Percentiles rank a stretch among this genome's conserved stretches.
phyloP scores from a whole-genome alignment of 2,797 vertebrate species.

The Anguilla pacifica region DNA sequence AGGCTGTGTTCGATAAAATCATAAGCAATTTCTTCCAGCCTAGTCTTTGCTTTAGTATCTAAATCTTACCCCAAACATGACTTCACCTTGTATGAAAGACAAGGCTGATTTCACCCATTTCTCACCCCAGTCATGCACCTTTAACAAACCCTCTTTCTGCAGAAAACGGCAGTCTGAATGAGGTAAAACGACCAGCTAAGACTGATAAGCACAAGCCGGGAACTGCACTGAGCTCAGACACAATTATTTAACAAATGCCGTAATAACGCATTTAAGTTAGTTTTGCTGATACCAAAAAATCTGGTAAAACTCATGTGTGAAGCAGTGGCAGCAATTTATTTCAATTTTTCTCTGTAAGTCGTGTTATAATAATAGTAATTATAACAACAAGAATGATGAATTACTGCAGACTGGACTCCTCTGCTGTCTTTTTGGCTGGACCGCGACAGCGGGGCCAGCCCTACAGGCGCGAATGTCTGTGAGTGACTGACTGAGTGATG shows the following conservation, averaged over 20 bases:
- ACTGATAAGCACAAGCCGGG: too few relatives aligned
- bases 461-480: too few relatives aligned
- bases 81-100: not conserved
- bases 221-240: not conserved
- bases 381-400: not conserved
- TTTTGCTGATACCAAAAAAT: not conserved
- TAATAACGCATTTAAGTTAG: not conserved
- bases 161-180: not conserved
- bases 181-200: not conserved
- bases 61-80: not conserved
- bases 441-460: too few relatives aligned
- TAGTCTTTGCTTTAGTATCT: not conserved
- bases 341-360: not conserved
- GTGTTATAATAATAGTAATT: not conserved
- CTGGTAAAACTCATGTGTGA: not conserved
- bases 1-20: not conserved
- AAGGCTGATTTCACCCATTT: not conserved
- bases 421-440: not conserved
- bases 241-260: not conserved
- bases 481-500: too few relatives aligned
- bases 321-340: slow-evolving; percentile 2
- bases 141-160: not conserved
- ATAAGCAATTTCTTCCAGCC: not conserved
- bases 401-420: not conserved
- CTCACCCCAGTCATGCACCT: not conserved